Evolutionary conservation across 2,797 vertebrate species (phyloP), one percentile per base, ranked within the genome.

Genomic region (Ciconia nigra): DNA sequence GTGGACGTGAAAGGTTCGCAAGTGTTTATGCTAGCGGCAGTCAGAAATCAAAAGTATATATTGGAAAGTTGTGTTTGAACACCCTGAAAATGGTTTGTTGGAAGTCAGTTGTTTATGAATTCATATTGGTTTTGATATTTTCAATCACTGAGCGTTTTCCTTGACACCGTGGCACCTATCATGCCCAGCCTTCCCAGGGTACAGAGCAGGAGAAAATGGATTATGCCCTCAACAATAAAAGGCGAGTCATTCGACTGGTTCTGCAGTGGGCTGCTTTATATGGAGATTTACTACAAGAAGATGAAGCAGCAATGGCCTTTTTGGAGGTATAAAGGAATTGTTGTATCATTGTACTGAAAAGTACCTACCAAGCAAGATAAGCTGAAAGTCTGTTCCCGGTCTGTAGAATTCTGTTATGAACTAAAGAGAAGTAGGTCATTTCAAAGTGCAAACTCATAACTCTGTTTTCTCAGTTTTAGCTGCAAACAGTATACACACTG

Each of bases 161-260:
- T 99, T 99, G 98, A 99, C 98, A 35, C 89, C 96, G 11, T 15
- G 97, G 98, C 97, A 99, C 99, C 97, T 99, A 99, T 98, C 99
- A 99, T 26, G 98, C 99, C 39, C 98, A 99, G 98, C 98, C 99
- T 95, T 99, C 98, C 15, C 99, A 99, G 98, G 99, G 99, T 97
- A 99, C 99, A 8, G 99, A 99, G 78, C 99, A 99, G 98, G 99
- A 99, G 97, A 99, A 98, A 94, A 97, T 99, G 98, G 99, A 99
- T 97, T 99, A 99, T 92, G 98, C 99, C 29, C 97, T 99, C 35
- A 99, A 99, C 98, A 99, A 99, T 96, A 99, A 99, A 98, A 98
- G 99, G 58, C 97, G 99, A 93, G 99, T 99, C 91, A 98, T 99
- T 94, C 98, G 99, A 58, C 98, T 99, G 97, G 99, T 99, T 92